Evolutionary conservation across 2,888 invertebrate genomes (phyloP).

Genomic region (Mesorhabditis belari): DNA sequence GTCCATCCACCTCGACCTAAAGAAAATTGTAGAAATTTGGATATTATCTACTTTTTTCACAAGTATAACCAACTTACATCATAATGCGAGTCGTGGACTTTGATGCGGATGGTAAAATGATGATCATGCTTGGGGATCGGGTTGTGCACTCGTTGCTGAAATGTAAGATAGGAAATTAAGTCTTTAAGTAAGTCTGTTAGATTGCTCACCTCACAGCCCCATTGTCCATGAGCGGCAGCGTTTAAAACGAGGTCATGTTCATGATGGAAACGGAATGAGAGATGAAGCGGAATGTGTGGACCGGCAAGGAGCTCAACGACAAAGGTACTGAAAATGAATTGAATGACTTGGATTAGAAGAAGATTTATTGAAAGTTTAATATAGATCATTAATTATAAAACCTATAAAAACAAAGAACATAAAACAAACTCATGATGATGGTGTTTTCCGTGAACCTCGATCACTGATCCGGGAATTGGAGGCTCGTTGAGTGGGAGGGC

Average conservation of each 20-base stretch:
- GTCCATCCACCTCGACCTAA: constrained; percentile 37
- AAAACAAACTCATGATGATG: constrained; percentile 22
- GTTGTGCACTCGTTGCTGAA: background rate
- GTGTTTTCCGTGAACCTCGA: constrained; percentile 25
- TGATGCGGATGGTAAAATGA: constrained; percentile 13
- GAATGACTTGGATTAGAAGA: too few relatives aligned
- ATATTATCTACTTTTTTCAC: background rate
- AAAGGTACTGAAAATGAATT: constrained; percentile 37
- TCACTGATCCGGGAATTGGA: constrained; percentile 18
- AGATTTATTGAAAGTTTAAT: background rate
- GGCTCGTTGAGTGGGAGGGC: constrained; percentile 23
- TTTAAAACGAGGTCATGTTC: constrained; percentile 33
- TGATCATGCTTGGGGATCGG: constrained; percentile 7
- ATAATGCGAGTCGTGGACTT: constrained; percentile 12
- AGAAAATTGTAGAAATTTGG: background rate
- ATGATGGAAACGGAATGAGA: constrained; percentile 42
- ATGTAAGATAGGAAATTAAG: background rate
- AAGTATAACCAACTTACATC: constrained; percentile 8
- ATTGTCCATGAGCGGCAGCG: constrained; percentile 22
- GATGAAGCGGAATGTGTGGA: constrained; percentile 39
- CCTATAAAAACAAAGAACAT: too few relatives aligned
- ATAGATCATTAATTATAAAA: background rate
- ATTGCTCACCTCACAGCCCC: constrained; percentile 29
- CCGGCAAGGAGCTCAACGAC: constrained; percentile 40
- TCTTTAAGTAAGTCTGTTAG: background rate